phyloP scores from a whole-genome alignment of 2,888 invertebrate species.

The Auanema sp. region DNA sequence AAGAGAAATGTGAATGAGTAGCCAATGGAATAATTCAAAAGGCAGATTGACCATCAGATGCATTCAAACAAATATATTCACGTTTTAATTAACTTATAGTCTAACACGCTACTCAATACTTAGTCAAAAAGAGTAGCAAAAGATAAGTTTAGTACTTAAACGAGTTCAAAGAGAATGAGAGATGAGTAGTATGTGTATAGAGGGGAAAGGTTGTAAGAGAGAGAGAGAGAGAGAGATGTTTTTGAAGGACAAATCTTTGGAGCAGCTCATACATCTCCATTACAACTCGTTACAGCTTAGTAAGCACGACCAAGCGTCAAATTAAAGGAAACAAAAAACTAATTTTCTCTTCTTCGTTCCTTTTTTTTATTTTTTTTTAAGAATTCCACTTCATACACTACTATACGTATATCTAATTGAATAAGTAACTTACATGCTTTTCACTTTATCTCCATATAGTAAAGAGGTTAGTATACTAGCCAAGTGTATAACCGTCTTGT shows the following conservation, averaged over 20 bases:
- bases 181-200: background rate
- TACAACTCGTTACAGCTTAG: too few relatives aligned
- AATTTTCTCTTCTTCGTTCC: too few relatives aligned
- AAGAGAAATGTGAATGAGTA: too few relatives aligned
- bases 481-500: constrained; percentile 10
- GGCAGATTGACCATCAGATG: constrained; percentile 10
- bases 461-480: constrained; percentile 8
- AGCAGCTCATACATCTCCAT: too few relatives aligned
- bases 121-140: constrained; percentile 11
- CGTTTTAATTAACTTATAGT: constrained; percentile 24
- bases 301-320: too few relatives aligned
- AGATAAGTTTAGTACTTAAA: constrained; percentile 9
- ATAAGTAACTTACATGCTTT: constrained; percentile 8
- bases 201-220: background rate
- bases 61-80: constrained; percentile 20
- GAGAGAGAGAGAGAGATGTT: background rate
- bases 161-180: background rate
- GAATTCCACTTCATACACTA: too few relatives aligned
- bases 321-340: too few relatives aligned
- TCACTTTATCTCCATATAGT: constrained; percentile 13
- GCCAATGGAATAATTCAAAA: too few relatives aligned
- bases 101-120: background rate
- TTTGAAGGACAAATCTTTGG: too few relatives aligned
- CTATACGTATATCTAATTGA: background rate
- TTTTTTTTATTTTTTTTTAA: too few relatives aligned